Conservation (phyloP, 2,888 invertebrate genomes). For the Oconnorella tubifera region DNA sequence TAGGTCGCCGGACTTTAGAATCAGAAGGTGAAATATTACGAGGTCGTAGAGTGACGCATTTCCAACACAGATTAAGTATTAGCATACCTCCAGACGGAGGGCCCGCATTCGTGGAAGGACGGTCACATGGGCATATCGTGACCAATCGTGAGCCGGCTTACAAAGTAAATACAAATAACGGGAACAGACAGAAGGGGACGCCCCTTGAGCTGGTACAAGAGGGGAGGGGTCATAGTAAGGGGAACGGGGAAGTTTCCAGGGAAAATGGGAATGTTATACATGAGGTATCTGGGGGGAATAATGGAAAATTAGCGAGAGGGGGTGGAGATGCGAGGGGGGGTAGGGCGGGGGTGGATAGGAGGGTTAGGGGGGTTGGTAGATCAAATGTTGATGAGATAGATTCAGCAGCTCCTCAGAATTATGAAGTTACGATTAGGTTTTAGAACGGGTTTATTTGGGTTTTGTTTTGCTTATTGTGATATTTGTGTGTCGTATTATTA, state of each 20-base stretch:
- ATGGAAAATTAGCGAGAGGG: neutral
- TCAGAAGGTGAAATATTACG: constrained; percentile 9
- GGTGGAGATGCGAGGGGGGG: neutral
- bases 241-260: too few species aligned
- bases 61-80: constrained; percentile 3
- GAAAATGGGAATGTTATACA: too few species aligned
- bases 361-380: too few species aligned
- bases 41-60: neutral
- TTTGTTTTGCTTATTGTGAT: too few species aligned
- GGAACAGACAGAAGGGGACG: too few species aligned
- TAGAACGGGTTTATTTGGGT: neutral
- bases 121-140: neutral
- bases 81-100: constrained; percentile 22
- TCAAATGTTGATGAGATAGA: too few species aligned
- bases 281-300: neutral
- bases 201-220: too few species aligned
- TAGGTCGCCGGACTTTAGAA: constrained; percentile 34
- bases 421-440: constrained; percentile 3
- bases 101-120: constrained; percentile 6
- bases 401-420: constrained; percentile 15
- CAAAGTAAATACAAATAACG: too few species aligned
- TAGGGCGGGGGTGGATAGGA: too few species aligned
- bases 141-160: too few species aligned
- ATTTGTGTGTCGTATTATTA: too few species aligned
- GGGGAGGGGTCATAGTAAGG: too few species aligned